Conservation (phyloP, 2,888 invertebrate species). For the Spodoptera littoralis region DNA sequence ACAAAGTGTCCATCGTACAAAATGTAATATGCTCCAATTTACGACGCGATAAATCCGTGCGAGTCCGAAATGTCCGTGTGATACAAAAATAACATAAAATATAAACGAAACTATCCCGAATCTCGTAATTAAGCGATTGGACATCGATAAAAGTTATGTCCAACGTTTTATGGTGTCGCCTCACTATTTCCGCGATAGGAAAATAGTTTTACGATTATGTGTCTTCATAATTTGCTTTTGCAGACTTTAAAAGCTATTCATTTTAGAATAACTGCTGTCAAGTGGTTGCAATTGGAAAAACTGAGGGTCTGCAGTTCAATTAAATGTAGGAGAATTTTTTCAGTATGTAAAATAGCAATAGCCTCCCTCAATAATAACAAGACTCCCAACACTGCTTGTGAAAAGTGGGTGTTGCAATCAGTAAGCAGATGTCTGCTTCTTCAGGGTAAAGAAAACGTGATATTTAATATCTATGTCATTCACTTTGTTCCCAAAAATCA, state of each 20-base stretch:
- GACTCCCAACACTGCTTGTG: no score
- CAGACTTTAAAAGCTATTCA: no score
- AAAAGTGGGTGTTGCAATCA: no score
- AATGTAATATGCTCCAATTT: constrained; percentile 15
- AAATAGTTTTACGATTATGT: constrained; percentile 17
- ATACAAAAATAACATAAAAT: constrained; percentile 20
- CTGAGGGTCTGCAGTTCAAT: no score
- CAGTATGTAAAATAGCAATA: no score
- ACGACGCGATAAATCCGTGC: constrained; percentile 36
- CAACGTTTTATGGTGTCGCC: constrained; percentile 22
- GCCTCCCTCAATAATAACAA: no score
- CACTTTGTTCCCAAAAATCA: not conserved
- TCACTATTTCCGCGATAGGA: constrained; percentile 6
- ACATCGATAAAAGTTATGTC: constrained; percentile 31
- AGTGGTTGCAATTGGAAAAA: no score
- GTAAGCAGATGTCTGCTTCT: no score
- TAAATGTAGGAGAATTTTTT: no score
- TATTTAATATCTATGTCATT: not conserved
- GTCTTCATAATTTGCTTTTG: no score
- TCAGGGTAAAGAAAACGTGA: no score
- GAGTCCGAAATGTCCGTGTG: constrained; percentile 17
- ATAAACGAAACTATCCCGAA: constrained; percentile 9
- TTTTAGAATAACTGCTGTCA: no score
- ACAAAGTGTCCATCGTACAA: constrained; percentile 2
- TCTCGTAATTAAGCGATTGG: constrained; percentile 10